A percentile compares a stretch with the other conserved stretches of the same genome.
These are phyloP conservation scores for Nomada goodeniana DNA, from an alignment of 2,888 invertebrate genomes.

Conservation along the genomic window DNA sequence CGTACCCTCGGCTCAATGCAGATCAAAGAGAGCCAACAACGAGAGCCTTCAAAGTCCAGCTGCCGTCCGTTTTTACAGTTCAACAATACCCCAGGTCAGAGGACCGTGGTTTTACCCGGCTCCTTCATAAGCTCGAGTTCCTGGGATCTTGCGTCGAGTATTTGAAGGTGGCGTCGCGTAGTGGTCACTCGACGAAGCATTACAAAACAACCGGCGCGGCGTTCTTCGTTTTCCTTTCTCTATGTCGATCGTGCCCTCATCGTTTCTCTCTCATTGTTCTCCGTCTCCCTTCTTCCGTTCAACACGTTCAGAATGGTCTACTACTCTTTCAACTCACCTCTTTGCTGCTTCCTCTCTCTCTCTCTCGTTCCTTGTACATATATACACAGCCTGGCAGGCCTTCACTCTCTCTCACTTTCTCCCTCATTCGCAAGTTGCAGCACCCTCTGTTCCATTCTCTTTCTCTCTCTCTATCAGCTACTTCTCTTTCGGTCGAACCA, in stretches of 20 bases:
- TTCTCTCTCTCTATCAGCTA: conserved; percentile 57
- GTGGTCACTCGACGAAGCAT: conserved; percentile 28
- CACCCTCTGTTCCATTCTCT: conserved; percentile 47
- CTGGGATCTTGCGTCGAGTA: neutral
- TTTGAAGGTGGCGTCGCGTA: conserved; percentile 42
- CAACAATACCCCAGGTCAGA: conserved; percentile 52
- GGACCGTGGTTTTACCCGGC: conserved; percentile 25
- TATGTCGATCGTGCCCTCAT: conserved; percentile 9
- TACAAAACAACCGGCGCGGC: neutral
- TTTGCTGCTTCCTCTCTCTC: conserved; percentile 13
- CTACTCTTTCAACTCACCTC: conserved; percentile 22
- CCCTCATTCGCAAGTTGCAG: conserved; percentile 65
- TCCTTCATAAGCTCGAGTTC: conserved; percentile 6
- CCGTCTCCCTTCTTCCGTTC: conserved; percentile 34
- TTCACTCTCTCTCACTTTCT: conserved; percentile 44
- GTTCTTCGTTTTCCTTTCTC: conserved; percentile 44
- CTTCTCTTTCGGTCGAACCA: conserved; percentile 21
- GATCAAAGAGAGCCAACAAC: conserved; percentile 11
- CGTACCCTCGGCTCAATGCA: neutral
- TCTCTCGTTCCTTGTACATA: neutral
- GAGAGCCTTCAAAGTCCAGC: conserved; percentile 33
- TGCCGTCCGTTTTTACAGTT: conserved; percentile 34
- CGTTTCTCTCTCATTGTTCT: conserved; percentile 9
- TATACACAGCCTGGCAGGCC: neutral
- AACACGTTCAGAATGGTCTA: neutral